These are phyloP conservation scores for Holotrichia oblita DNA, from an alignment of 1,140 invertebrate species.

Conservation along the genomic window DNA sequence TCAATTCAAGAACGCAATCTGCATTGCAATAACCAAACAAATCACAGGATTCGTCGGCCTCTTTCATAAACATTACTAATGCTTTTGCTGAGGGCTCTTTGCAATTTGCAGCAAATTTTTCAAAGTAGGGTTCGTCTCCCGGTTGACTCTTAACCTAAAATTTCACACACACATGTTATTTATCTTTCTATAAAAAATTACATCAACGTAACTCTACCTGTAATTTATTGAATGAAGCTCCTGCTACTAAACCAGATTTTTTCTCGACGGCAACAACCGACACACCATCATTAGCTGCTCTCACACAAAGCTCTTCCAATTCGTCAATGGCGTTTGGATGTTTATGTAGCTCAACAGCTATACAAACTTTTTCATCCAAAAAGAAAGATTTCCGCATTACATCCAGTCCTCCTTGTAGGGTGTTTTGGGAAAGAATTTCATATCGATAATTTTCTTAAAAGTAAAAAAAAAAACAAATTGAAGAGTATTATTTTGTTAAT, in stretches of 20 bases:
- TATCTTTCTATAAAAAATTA: neutral
- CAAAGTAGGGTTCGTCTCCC: slow-evolving; percentile 30
- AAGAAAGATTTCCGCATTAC: slow-evolving; percentile 69
- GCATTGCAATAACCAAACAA: slow-evolving; percentile 69
- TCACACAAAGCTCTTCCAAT: slow-evolving; percentile 66
- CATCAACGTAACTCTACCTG: slow-evolving; percentile 61
- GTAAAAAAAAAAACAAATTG: too few species aligned
- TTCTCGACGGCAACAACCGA: slow-evolving; percentile 69
- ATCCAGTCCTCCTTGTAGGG: slow-evolving; percentile 48
- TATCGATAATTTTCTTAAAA: slow-evolving; percentile 24
- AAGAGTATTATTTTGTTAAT: too few species aligned
- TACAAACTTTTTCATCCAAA: slow-evolving; percentile 65
- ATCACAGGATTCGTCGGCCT: slow-evolving; percentile 66
- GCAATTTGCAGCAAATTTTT: slow-evolving; percentile 37
- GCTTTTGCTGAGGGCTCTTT: slow-evolving; percentile 43
- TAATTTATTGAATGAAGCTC: slow-evolving; percentile 73
- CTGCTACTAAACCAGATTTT: slow-evolving; percentile 64
- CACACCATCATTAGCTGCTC: slow-evolving; percentile 70
- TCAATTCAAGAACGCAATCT: slow-evolving; percentile 71
- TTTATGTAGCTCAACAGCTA: slow-evolving; percentile 64
- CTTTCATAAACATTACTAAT: slow-evolving; percentile 42
- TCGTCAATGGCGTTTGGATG: slow-evolving; percentile 67
- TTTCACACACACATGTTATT: neutral
- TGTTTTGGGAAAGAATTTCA: slow-evolving; percentile 41
- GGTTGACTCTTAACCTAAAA: slow-evolving; percentile 39